Evolutionary conservation across 2,797 vertebrate genomes (phyloP).

Genomic region (Enteromius anoplus): DNA sequence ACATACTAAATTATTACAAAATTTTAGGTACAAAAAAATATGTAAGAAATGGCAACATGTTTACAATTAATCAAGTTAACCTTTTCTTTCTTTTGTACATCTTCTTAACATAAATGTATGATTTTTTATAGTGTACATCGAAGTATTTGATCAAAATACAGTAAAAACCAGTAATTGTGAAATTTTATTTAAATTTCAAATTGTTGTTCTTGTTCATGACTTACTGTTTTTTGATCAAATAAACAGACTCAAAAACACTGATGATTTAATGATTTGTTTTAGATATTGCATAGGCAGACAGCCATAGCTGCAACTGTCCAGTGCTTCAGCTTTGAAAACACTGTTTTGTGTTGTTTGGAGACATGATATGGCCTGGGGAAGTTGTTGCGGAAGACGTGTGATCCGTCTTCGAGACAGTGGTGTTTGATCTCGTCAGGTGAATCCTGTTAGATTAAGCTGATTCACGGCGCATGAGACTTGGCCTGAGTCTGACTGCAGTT

Average conservation of each 20-base stretch:
- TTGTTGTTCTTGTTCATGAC: background rate
- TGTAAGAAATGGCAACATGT: background rate
- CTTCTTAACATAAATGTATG: background rate
- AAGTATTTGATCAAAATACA: background rate
- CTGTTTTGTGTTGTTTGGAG: background rate
- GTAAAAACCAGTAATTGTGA: background rate
- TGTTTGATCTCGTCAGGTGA: conserved; percentile 13
- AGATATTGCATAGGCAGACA: background rate
- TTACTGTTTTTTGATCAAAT: background rate
- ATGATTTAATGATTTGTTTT: background rate
- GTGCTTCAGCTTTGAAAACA: background rate
- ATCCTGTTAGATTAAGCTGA: conserved; percentile 45
- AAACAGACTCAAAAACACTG: background rate
- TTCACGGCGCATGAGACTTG: background rate
- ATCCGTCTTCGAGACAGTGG: background rate
- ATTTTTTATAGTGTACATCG: background rate
- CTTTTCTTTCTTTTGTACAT: background rate
- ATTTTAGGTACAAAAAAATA: background rate
- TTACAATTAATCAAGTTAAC: background rate
- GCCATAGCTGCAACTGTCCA: no score
- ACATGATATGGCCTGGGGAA: background rate
- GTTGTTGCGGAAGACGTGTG: background rate
- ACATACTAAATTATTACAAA: background rate
- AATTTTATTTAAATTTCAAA: background rate
- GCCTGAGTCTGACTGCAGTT: background rate